Base-by-base conservation (phyloP, 2,888 invertebrate species). In the Mythimna ferrago region DNA sequence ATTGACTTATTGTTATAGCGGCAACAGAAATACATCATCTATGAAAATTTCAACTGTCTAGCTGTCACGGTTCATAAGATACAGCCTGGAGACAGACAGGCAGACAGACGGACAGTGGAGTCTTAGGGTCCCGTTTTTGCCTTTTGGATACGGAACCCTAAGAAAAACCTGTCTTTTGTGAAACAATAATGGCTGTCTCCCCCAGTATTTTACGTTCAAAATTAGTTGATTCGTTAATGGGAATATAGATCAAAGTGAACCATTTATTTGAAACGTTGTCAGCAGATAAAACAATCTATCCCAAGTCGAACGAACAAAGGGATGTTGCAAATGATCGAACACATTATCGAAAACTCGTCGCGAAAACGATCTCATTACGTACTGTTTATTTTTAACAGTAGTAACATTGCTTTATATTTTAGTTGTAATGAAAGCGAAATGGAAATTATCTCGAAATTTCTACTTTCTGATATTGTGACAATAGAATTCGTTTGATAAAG, bases 271-370 rank as follows among this genome's bases (percentile, higher is more conserved):
- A 66, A 74, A 67, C 26, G 41, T 70, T 67, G 58, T 48, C 54
- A 66, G 26, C 58, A 48, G 58, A 76, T 67, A 73, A 73, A 80
- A 66, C 61, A 62, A 57, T 72, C 14, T 48, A 62, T 14, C 32
- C 26, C 5, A 58, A 48, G 51, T 71, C 35, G 35, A 35, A 66
- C 64, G 73, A 78, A 85, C 77, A 85, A 85, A 84, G 75, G 73
- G 78, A 74, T 73, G 68, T 74, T 79, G 73, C 82, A 86, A 88
- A 90, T 86, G 89, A 88, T 84, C 78, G 72, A 83, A 83, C 82
- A 82, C 85, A 82, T 81, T 83, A 87, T 72, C 61, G 78, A 78
- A 81, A 83, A 68, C 16, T 74, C 62, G 32, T 68, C 61, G 26
- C 66, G 61, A 69, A 68, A 83, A 66, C 65, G 60, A 60, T 48